Conservation (phyloP, 2,113 vertebrate species). For the Capra hircus region DNA sequence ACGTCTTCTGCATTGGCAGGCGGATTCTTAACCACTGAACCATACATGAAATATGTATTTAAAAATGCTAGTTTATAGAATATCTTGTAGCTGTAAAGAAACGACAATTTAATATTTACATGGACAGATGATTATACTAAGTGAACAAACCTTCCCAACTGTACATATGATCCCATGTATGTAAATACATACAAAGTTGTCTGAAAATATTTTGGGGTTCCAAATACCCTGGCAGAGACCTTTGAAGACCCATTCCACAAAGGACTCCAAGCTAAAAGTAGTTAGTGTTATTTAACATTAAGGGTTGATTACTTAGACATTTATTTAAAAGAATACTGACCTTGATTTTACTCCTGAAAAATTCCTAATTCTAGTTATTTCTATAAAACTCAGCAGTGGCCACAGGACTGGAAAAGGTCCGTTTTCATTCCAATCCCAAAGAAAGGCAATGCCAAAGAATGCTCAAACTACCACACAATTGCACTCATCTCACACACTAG, state of each 20-base stretch:
- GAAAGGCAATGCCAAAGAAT: no score
- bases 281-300: neutral
- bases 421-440: no score
- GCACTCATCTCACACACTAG: no score
- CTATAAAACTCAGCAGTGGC: neutral
- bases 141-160: neutral
- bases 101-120: neutral
- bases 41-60: neutral
- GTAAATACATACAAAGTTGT: neutral
- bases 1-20: neutral
- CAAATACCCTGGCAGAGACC: neutral
- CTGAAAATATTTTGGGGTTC: neutral
- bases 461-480: no score
- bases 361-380: neutral
- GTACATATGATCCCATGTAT: neutral
- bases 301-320: neutral
- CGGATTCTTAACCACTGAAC: neutral
- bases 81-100: neutral
- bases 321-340: slow-evolving; percentile 6
- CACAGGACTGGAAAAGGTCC: no score
- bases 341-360: slow-evolving; percentile 1
- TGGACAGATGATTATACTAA: neutral
- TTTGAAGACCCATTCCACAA: neutral
- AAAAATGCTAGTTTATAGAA: neutral
- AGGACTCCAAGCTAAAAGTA: neutral